Evolutionary conservation across 2,888 invertebrate species (phyloP).

Genomic region (Lordiphosa andalusiaca): DNA sequence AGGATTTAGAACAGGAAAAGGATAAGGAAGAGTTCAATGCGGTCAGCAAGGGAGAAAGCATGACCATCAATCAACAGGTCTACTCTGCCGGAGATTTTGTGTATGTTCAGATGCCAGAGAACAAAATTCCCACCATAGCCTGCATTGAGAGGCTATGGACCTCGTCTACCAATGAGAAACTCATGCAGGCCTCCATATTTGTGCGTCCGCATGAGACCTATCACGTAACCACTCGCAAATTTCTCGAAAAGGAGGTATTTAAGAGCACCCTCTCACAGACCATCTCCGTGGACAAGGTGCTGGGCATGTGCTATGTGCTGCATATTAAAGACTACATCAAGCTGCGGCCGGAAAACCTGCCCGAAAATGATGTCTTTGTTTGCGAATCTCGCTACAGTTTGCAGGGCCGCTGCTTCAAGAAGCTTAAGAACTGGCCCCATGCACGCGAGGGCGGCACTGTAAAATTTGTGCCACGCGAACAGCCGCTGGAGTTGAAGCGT

Average conservation of each 20-base stretch:
- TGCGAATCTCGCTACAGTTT: conserved; percentile 97
- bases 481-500: conserved; percentile 90
- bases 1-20: conserved; percentile 85
- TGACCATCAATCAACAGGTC: conserved; percentile 88
- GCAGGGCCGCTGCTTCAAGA: conserved; percentile 92
- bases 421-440: conserved; percentile 90
- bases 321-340: conserved; percentile 97
- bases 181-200: conserved; percentile 95
- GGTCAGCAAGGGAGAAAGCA: conserved; percentile 82
- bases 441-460: conserved; percentile 83
- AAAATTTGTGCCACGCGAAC: conserved; percentile 85
- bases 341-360: conserved; percentile 90
- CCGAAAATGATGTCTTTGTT: conserved; percentile 96
- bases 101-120: conserved; percentile 86
- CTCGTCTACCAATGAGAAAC: conserved; percentile 89
- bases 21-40: conserved; percentile 81
- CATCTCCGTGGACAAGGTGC: conserved; percentile 90
- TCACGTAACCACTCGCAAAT: conserved; percentile 96
- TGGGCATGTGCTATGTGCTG: conserved; percentile 95
- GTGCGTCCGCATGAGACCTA: conserved; percentile 96
- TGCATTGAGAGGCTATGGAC: conserved; percentile 95
- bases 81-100: conserved; percentile 95
- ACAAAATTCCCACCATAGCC: conserved; percentile 87
- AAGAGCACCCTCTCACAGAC: conserved; percentile 94
- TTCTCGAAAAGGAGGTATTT: conserved; percentile 96